phyloP scores from a whole-genome alignment of 2,113 vertebrate genomes.

The Sylvia atricapilla region DNA sequence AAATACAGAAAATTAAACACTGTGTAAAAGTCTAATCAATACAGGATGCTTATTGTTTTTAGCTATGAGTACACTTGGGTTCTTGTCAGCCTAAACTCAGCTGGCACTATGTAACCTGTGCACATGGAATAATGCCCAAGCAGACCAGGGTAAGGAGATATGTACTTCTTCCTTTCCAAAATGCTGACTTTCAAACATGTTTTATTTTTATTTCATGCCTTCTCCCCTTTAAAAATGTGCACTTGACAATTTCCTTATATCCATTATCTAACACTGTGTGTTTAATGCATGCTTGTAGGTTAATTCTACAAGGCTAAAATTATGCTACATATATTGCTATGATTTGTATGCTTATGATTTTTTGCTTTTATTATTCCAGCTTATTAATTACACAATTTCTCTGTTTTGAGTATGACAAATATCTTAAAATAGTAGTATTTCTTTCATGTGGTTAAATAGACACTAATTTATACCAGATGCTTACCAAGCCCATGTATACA shows the following conservation, averaged over 20 bases:
- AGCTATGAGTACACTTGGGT: not conserved
- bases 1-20: not conserved
- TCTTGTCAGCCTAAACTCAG: not conserved
- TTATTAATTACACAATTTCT: not conserved
- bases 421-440: not conserved
- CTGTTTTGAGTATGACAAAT: not conserved
- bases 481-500: not conserved
- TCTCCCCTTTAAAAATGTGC: not conserved
- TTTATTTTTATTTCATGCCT: not conserved
- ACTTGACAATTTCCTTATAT: not conserved
- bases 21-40: not conserved
- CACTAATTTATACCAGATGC: not conserved
- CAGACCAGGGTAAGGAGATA: accelerated
- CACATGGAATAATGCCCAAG: not conserved
- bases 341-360: not conserved
- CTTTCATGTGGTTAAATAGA: not conserved
- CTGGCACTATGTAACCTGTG: not conserved
- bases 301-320: not conserved
- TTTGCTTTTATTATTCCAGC: not conserved
- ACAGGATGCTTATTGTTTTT: not conserved
- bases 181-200: not conserved
- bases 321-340: not conserved
- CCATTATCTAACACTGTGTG: not conserved
- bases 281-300: not conserved
- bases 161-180: not conserved